Evolutionary conservation across 2,888 invertebrate genomes (phyloP).

Genomic region (Calameuta pallipes): DNA sequence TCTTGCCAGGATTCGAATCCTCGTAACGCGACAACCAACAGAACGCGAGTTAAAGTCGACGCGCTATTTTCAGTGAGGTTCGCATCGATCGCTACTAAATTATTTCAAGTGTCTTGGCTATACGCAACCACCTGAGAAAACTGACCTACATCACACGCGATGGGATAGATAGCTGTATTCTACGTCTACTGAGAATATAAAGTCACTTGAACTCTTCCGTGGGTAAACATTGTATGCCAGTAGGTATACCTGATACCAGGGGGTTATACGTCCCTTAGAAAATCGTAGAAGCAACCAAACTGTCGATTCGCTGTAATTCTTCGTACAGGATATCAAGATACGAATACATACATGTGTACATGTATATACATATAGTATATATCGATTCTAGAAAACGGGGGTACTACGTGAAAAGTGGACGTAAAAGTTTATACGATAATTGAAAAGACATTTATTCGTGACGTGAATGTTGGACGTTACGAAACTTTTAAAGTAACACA

Average conservation of each 20-base stretch:
- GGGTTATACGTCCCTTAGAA: not conserved
- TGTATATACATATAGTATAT: no score
- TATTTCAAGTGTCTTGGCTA: slow-evolving; percentile 63
- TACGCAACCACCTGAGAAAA: slow-evolving; percentile 53
- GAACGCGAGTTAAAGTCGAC: not conserved
- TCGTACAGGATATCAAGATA: not conserved
- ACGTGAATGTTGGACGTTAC: not conserved
- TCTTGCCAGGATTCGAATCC: not conserved
- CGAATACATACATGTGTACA: no score
- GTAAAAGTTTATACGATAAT: not conserved
- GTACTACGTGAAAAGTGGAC: not conserved
- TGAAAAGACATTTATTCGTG: not conserved
- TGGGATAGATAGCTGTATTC: not conserved
- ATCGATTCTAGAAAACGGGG: not conserved
- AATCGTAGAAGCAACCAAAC: not conserved
- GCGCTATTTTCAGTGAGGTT: slow-evolving; percentile 57
- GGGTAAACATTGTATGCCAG: not conserved
- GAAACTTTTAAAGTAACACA: not conserved
- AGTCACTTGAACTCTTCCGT: not conserved
- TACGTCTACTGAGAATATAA: not conserved
- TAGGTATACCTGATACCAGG: not conserved
- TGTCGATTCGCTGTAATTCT: not conserved
- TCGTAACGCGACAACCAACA: not conserved
- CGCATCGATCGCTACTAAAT: slow-evolving; percentile 64
- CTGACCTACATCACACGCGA: slow-evolving; percentile 57